Evolutionary conservation across 2,113 vertebrate genomes (phyloP), one percentile per base, ranked within the genome.

Genomic region (Riparia riparia): DNA sequence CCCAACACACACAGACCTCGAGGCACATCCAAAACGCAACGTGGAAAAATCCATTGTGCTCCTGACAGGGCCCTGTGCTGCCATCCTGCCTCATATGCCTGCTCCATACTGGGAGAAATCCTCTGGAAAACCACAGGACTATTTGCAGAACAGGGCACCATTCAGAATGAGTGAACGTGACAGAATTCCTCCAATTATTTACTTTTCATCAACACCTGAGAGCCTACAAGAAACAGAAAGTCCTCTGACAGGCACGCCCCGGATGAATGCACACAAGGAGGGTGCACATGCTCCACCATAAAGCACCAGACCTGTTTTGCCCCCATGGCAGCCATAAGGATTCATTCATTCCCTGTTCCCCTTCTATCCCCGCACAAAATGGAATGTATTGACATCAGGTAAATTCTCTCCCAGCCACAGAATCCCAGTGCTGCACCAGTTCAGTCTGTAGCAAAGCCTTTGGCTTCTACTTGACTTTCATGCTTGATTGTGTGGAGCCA

Each of bases 331-430:
- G 25, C 93, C 89, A 95, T 61, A 96, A 93, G 82, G 91, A 96
- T 82, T 66, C 79, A 94, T 96, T 96, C 95, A 96, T 92, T 92
- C 86, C 82, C 61, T 2, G 0, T 19, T 87, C 65, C 61, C 39
- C 82, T 87, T 91, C 78, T 34, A 64, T 20, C 70, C 61, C 1
- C 0, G 6, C 63, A 69, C 70, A 96, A 65, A 96, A 96, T 86
- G 63, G 89, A 72, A 88, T 2, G 10, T 44, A 95, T 90, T 93
- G 95, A 93, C 70, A 93, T 7, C 71, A 82, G 41, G 49, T 86
- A 93, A 96, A 93, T 85, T 85, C 89, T 88, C 82, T 71, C 24
- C 41, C 86, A 92, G 86, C 86, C 95, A 92, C 93, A 96, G 91
- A 90, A 82, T 45, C 91, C 79, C 76, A 56, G 74, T n/a, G 86